Evolutionary conservation across 2,113 vertebrate species (phyloP), one percentile per base, ranked within the genome.

Genomic region (Saccopteryx leptura): DNA sequence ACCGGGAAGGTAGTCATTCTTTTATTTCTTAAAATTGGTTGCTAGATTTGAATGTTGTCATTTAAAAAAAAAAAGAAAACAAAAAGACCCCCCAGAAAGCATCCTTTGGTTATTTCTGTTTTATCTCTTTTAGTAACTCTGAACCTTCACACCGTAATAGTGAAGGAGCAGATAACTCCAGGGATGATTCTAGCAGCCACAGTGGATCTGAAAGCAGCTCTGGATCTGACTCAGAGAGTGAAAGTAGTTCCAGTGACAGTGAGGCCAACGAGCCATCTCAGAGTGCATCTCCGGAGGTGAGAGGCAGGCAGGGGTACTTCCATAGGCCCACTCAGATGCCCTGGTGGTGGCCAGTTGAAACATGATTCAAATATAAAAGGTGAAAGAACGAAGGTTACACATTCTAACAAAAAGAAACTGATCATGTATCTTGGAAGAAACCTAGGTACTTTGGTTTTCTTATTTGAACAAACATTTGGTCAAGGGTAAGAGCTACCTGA

Each of bases 201-300:
- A 99, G 99, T 24, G 99, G 99, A 58, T 99, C 99, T 1, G 99
- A 99, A 96, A 99, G 99, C 99, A 99, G 99, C 97, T 99, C 99
- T 0, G 99, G 99, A 54, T 99, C 99, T 0, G 99, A 99, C 98
- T 99, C 99, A 0, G 99, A 99, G 98, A 99, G 99, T 4, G 99
- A 99, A 97, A 99, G 99, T 98, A 99, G 99, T 97, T 99, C 99
- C 76, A 99, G 99, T 9, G 99, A 99, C 97, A 99, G 99, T 26
- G 99, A 99, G 97, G 99, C 99, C 83, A 99, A 99, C 23, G 99
- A 99, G 95, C 99, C 99, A 0, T 99, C 99, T 1, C 99, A 99
- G 80, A 99, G 99, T 0, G 99, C 99, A 6, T 99, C 99, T 76
- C 99, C 99, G 0, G 99, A 99, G 98, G 99, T 99, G 98, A 96